Conservation (phyloP, 2,888 invertebrate genomes). For the Caenorhabditis virilis region DNA sequence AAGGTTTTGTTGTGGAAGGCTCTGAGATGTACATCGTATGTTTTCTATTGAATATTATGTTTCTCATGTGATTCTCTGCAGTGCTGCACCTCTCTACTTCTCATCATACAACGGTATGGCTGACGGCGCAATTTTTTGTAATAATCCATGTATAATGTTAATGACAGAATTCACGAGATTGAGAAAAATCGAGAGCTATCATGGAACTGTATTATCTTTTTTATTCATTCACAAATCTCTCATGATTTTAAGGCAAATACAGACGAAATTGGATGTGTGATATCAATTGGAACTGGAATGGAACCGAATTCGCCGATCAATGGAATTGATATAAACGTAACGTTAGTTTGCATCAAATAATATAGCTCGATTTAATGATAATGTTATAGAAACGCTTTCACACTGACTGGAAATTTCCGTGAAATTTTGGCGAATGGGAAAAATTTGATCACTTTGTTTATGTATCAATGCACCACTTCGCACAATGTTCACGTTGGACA, state of each 20-base stretch:
- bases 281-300: slow-evolving; percentile 79
- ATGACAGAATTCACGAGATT: slow-evolving; percentile 41
- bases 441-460: slow-evolving; percentile 81
- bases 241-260: slow-evolving; percentile 23
- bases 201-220: slow-evolving; percentile 23
- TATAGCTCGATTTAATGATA: not conserved
- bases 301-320: slow-evolving; percentile 66
- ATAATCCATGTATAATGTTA: slow-evolving; percentile 44
- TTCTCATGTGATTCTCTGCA: too few relatives aligned
- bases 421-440: slow-evolving; percentile 81
- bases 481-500: slow-evolving; percentile 77
- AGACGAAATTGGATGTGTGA: slow-evolving; percentile 76
- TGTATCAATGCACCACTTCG: slow-evolving; percentile 72
- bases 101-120: slow-evolving; percentile 41
- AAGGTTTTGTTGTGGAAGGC: slow-evolving; percentile 44
- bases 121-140: slow-evolving; percentile 47
- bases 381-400: slow-evolving; percentile 7
- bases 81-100: slow-evolving; percentile 46
- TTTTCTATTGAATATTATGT: not conserved
- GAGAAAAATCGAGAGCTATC: slow-evolving; percentile 42
- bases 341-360: not conserved
- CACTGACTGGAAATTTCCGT: slow-evolving; percentile 76
- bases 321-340: slow-evolving; percentile 1
- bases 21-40: slow-evolving; percentile 40
- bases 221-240: not conserved